Base-by-base conservation (phyloP, 2,113 vertebrate species). In the Barnardius zonarius region DNA sequence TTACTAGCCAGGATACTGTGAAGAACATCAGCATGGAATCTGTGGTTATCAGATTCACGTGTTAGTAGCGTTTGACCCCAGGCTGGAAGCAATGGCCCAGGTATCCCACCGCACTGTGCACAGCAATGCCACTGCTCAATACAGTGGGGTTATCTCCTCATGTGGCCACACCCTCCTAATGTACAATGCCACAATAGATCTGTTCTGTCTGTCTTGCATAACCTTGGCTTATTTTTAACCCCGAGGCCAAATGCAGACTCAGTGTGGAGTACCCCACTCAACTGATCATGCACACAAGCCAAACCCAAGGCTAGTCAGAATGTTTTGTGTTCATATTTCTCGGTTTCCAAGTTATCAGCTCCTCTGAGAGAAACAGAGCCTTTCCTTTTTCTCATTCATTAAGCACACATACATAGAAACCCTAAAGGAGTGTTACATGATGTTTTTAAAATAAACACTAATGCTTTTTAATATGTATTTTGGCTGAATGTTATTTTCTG, bases 391-490 rank as follows among this genome's bases (percentile, higher is more conserved):
- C 89, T 84, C 91, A 91, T 68, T 88, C 79, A 79, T 80, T 94
- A 80, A 76, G 72, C 91, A 77, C 77, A 84, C 41, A 84, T 67
- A 83, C 49, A 68, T 2, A 92, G 88, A 35, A 96, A 84, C 70
- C 49, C 91, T 80, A 73, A 94, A 93, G 91, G 91, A 95, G 86
- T 89, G 95, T 86, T 85, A 88, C 77, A 69, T 70, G 86, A 92
- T 92, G 86, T 93, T 97, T 96, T 96, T 43, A 96, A 96, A 95
- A 93, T 95, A 95, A 93, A 96, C 80, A 84, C 63, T 73, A 88
- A 93, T 83, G 90, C 82, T 75, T 96, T 95, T 82, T 74, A 31
- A 73, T 79, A 96, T 74, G 76, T 81, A 88, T 86, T 91, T 91
- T 92, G 94, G 93, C 91, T 82, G 77, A 86, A 93, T 86, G 91